Evolutionary conservation across 92 coral and sea anemone species (phyloP).

Genomic region (Heliopora coerulea): DNA sequence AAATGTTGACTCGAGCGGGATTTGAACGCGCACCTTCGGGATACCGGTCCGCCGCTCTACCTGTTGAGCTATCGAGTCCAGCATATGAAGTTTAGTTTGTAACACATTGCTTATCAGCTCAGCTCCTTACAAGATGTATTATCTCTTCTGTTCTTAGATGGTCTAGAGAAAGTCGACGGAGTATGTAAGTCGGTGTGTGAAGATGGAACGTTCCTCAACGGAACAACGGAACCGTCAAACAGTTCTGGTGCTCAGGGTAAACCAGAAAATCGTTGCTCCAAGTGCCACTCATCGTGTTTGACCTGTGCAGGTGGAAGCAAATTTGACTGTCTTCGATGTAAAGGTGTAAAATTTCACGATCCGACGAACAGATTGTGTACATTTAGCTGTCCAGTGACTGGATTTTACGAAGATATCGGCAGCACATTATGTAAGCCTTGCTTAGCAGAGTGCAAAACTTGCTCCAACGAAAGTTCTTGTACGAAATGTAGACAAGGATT

Average conservation of each 20-base stretch:
- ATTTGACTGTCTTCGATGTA: conserved; percentile 76
- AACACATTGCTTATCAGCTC: too few relatives aligned
- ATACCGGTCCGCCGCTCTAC: too few relatives aligned
- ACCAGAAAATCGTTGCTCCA: conserved; percentile 49
- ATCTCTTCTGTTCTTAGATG: conserved; percentile 61
- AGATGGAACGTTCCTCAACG: conserved; percentile 45
- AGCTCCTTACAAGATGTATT: not conserved
- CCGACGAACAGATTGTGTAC: conserved; percentile 60
- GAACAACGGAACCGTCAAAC: not conserved
- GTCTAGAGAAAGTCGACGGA: conserved; percentile 56
- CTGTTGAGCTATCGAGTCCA: too few relatives aligned
- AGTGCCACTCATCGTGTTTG: conserved; percentile 73
- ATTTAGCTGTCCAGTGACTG: conserved; percentile 66
- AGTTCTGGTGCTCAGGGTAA: not conserved
- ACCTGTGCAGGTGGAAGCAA: conserved; percentile 72
- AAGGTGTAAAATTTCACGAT: conserved; percentile 81
- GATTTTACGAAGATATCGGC: conserved; percentile 62
- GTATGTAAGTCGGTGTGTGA: conserved; percentile 63
- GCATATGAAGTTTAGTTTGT: too few relatives aligned
- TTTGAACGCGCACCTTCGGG: too few relatives aligned
- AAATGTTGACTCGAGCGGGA: too few relatives aligned
- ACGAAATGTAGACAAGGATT: conserved; percentile 62
- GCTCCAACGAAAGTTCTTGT: conserved; percentile 61
- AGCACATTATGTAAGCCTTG: conserved; percentile 77
- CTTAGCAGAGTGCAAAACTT: conserved; percentile 67